Conservation (phyloP, 2,113 vertebrate species). For the Acanthisitta chloris region DNA sequence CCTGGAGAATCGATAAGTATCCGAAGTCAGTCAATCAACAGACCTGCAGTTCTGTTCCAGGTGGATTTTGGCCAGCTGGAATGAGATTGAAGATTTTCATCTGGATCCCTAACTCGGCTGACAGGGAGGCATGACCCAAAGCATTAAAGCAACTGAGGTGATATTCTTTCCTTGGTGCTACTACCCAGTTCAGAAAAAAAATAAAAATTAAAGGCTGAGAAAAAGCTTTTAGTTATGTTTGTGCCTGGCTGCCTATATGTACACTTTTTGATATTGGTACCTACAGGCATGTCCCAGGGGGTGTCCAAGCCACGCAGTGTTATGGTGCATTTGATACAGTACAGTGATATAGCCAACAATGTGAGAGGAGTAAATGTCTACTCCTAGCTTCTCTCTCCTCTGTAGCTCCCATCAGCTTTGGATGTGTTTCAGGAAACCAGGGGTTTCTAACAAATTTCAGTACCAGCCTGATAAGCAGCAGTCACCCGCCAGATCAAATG, state of each 20-base stretch:
- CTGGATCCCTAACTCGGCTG: background rate
- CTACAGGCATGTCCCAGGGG: background rate
- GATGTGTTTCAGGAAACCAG: background rate
- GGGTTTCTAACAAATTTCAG: background rate
- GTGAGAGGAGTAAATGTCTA: background rate
- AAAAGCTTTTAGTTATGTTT: slow-evolving; percentile 3
- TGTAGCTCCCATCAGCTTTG: background rate
- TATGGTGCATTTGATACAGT: background rate
- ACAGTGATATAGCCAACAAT: background rate
- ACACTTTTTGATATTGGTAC: background rate
- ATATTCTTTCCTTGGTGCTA: background rate
- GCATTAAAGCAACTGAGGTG: background rate
- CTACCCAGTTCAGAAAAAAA: background rate
- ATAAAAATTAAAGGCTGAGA: background rate
- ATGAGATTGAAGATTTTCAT: background rate
- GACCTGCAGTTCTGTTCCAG: background rate
- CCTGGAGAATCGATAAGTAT: background rate
- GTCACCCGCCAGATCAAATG: background rate
- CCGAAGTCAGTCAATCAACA: background rate
- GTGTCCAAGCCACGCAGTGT: background rate
- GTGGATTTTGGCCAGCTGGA: background rate
- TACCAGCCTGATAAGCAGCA: background rate
- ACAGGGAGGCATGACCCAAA: background rate
- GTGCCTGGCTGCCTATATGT: background rate
- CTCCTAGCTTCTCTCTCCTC: background rate